Percentiles rank a stretch among this genome's conserved stretches.
These are phyloP conservation scores for Endotricha flammealis DNA, from an alignment of 2,888 invertebrate species.

Conservation along the genomic window DNA sequence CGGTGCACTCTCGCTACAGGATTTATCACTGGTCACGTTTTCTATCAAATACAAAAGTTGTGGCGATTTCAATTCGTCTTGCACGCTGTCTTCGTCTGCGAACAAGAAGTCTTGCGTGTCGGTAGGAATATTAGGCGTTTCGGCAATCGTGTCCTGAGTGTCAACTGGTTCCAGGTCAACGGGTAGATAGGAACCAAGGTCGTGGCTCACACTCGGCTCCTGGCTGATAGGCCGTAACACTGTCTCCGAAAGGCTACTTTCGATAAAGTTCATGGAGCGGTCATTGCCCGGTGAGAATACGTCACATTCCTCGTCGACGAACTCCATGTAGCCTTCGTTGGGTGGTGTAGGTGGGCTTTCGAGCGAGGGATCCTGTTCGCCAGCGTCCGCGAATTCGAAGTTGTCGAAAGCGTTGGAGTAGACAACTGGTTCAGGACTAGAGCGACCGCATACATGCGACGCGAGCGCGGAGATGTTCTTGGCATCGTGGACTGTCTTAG, in stretches of 20 bases:
- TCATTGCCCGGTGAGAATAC: constrained; percentile 57
- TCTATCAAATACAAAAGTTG: constrained; percentile 32
- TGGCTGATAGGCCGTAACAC: constrained; percentile 44
- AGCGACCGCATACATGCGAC: constrained; percentile 65
- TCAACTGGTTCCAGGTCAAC: background rate
- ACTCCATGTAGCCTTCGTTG: constrained; percentile 65
- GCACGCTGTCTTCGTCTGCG: constrained; percentile 19
- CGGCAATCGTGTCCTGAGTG: constrained; percentile 1
- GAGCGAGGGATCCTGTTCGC: constrained; percentile 86
- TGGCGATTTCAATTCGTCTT: constrained; percentile 29
- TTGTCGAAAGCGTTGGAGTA: constrained; percentile 82
- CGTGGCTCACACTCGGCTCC: constrained; percentile 19
- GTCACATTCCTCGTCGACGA: constrained; percentile 66
- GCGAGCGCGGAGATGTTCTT: constrained; percentile 58
- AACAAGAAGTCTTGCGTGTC: constrained; percentile 15
- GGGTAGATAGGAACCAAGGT: background rate
- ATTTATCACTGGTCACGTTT: constrained; percentile 33
- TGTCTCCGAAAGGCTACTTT: constrained; percentile 61
- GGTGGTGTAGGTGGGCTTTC: constrained; percentile 66
- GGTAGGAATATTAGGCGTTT: constrained; percentile 16
- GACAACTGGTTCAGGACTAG: constrained; percentile 48
- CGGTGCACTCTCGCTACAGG: constrained; percentile 18
- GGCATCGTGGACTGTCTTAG: constrained; percentile 56
- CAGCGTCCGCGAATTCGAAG: constrained; percentile 92
- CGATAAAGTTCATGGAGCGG: constrained; percentile 78